Base-by-base conservation (phyloP, 2,888 invertebrate genomes). In the Eupelmus urozonus region DNA sequence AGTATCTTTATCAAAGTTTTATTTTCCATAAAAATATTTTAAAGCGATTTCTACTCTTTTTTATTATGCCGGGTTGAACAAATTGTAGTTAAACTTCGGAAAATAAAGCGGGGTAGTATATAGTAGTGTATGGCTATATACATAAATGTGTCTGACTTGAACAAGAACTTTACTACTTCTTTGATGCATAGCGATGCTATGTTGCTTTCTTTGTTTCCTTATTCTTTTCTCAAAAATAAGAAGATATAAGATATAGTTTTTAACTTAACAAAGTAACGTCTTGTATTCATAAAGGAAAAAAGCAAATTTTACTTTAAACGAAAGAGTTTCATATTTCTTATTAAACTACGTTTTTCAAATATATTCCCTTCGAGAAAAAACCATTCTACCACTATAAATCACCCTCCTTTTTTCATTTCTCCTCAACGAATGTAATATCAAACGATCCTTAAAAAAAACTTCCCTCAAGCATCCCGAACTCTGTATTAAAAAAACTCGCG, bases 131-230 rank as follows among this genome's bases (percentile, higher is more conserved):
- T 34, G 9, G 34, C 5, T 59, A 27, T 59, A 59, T 20, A 25
- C 27, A 25, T 45, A 34, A 49, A 49, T 40, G 34, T 13, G 73
- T 45, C 78, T 78, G 78, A 78, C 78, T 16, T 4, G 25, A 73
- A 25, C 57, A 20, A 34, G 60, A 45, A 59, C 55, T 73, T 55
- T 55, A 78, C 78, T 78, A 78, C 78, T 78, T 67, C 27, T 11
- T 25, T 23, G 23, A 11, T 62, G 7, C 18, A 40, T 72, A 16
- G 49, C 18, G 9, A 23, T 51, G 16, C 27, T 5, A 18, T 20
- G 42, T 42, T 63, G 13, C 40, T 4, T 60, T 13, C n/a, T 16
- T 20, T 29, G 18, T 40, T 69, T 42, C n/a, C 45, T 57, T 51
- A 49, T n/a, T n/a, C 49, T 11, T 49, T 49, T 2, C 49, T 13